Percentiles rank a stretch among this genome's conserved stretches.
These are phyloP conservation scores for Chaetodon trifasciatus DNA, from an alignment of 2,797 vertebrate genomes.

Conservation along the genomic window DNA sequence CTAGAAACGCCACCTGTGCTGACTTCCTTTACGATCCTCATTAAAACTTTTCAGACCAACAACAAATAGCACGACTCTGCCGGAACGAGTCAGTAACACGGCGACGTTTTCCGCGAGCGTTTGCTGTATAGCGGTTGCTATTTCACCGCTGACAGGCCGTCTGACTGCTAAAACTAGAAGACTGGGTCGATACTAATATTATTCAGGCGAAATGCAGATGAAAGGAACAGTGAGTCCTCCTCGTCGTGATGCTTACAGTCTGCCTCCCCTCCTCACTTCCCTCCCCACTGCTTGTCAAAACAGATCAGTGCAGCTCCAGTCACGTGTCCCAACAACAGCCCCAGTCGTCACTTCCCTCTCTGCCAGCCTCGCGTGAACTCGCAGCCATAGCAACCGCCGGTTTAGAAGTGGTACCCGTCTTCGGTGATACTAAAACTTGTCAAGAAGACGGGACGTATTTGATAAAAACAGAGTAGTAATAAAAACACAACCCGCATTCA, in stretches of 20 bases:
- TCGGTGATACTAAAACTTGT: conserved; percentile 42
- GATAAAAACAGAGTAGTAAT: background rate
- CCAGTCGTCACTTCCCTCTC: conserved; percentile 83
- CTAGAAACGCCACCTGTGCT: conserved; percentile 51
- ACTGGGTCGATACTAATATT: conserved; percentile 13
- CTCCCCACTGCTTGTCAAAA: conserved; percentile 90
- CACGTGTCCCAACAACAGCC: conserved; percentile 92
- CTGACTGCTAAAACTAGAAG: background rate
- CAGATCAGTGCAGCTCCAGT: conserved; percentile 85
- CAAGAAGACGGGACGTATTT: background rate
- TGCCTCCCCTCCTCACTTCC: conserved; percentile 73
- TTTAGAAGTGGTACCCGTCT: conserved; percentile 36
- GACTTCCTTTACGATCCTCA: conserved; percentile 70
- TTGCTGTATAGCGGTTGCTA: background rate
- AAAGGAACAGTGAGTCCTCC: conserved; percentile 65
- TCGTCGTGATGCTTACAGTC: conserved; percentile 78
- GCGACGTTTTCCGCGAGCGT: conserved; percentile 12
- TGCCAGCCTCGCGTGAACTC: conserved; percentile 74
- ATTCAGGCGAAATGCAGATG: conserved; percentile 57
- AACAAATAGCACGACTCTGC: conserved; percentile 51
- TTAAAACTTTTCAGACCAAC: conserved; percentile 75
- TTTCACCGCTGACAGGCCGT: background rate
- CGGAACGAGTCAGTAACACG: conserved; percentile 23
- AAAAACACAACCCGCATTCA: fast-evolving
- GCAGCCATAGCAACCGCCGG: conserved; percentile 85